Percentiles rank a stretch among this genome's conserved stretches.
Evolutionary conservation across 2,888 invertebrate species (phyloP).

Genomic region (Gymnoscelis rufifasciata): DNA sequence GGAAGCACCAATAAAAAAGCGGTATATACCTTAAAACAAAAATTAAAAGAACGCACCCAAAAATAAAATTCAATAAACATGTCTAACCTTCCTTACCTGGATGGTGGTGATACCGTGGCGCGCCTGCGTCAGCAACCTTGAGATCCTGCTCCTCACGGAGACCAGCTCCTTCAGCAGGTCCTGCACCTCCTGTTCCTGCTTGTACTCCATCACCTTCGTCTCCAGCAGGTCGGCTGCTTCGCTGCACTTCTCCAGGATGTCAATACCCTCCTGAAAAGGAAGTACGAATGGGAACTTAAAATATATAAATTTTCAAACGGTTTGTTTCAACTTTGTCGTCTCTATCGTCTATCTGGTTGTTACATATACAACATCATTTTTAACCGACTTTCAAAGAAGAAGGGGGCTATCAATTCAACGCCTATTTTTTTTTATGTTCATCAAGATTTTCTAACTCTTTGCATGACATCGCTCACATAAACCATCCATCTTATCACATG

Average conservation of each 20-base stretch:
- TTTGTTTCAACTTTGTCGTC: too few relatives aligned
- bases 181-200: constrained; percentile 82
- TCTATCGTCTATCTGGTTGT: too few relatives aligned
- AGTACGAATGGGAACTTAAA: not conserved
- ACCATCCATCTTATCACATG: too few relatives aligned
- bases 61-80: constrained; percentile 2
- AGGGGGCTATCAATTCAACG: too few relatives aligned
- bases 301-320: too few relatives aligned
- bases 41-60: constrained; percentile 10
- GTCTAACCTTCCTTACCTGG: constrained; percentile 73
- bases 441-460: too few relatives aligned
- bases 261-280: constrained; percentile 82
- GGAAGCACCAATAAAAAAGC: too few relatives aligned
- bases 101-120: constrained; percentile 81
- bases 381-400: too few relatives aligned
- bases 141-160: constrained; percentile 81
- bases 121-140: constrained; percentile 83
- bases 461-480: too few relatives aligned
- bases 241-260: constrained; percentile 84
- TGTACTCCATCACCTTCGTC: constrained; percentile 79
- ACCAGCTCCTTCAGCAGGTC: constrained; percentile 76
- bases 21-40: not conserved
- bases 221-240: constrained; percentile 82
- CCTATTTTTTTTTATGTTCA: too few relatives aligned
- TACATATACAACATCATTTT: too few relatives aligned